Evolutionary conservation across 2,888 invertebrate species (phyloP), one percentile per base, ranked within the genome.

Genomic region (Cynaeus angustus): DNA sequence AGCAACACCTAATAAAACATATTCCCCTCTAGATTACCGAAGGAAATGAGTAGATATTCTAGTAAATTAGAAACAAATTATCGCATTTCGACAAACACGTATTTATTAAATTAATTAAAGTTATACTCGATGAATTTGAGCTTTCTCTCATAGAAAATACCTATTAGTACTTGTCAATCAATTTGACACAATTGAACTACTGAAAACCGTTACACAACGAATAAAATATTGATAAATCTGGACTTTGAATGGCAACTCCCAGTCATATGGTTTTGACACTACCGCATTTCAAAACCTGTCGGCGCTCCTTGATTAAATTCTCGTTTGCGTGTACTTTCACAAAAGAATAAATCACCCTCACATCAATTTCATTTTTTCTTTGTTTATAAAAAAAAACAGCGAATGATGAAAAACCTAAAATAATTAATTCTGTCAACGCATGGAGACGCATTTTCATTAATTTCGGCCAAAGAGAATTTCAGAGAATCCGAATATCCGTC

Each of bases 241-340:
- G 5, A 53, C 53, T 8, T 7, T 33, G 33, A 53, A 53, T 13
- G 9, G 53, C 37, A 53, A 53, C 13, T 50, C 16, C 37, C 26
- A 37, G 37, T 53, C 56, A 66, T 56, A 21, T 56, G 66, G 53
- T 46, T 53, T 21, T 66, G 66, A 66, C 66, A 56, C 56, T 14
- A 30, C 33, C 38, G 37, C 66, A 43, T 66, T 43, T 53, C 53
- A 55, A 43, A 66, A 66, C 46, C 66, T 66, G 66, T 53, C 53
- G 66, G 43, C 66, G 56, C 46, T 52, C 53, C 43, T 65, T 66
- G 66, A 66, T 66, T 66, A 66, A 66, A 55, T 46, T 45, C 56
- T 12, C 43, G 66, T 66, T 66, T 56, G 66, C 66, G 66, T 66
- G 66, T 12, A 62, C 30, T 48, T 48, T n/a, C n/a, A 37, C 61